Evolutionary conservation across 2,113 vertebrate species (phyloP), one percentile per base, ranked within the genome.

Genomic region (Eupsittula cactorum): DNA sequence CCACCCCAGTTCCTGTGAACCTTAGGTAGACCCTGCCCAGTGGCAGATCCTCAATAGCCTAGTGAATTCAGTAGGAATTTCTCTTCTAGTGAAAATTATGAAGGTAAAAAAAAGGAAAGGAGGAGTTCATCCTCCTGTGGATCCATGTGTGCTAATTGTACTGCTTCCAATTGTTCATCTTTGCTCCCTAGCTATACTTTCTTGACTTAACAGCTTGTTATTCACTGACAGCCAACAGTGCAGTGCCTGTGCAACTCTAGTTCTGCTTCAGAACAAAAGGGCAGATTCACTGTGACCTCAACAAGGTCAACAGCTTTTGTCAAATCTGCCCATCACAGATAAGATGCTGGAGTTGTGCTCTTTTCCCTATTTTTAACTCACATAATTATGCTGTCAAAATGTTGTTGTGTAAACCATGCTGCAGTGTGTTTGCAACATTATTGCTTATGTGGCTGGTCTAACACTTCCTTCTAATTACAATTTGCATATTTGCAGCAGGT

Each of bases 401-500:
- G 60, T 53, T 86, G 42, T 53, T 60, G 60, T 79, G 65, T 55
- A 85, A 87, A 91, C 65, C 47, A 79, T 85, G 28, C 52, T 78
- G 42, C 80, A 77, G 49, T 16, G 37, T 57, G 31, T 93, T 88
- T 74, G 44, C 53, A 88, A 41, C 28, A 52, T 73, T 60, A 86
- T 63, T 47, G 27, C 49, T 88, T 62, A 64, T 3, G 7, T 85
- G 49, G 13, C 49, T 70, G 44, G 24, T 80, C 70, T 88, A 50
- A 76, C 24, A 20, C 41, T 88, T 96, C 63, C 70, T 92, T 86
- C 70, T 80, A 77, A 80, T 82, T 88, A 35, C 28, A 53, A 4
- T 73, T 80, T 94, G 41, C 63, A 8, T 90, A 57, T 70, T 87
- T 92, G 49, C 77, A 92, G 69, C 83, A 92, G 77, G 86, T 92